Evolutionary conservation across 1,140 invertebrate species (phyloP).

Genomic region (Diorhabda sublineata): DNA sequence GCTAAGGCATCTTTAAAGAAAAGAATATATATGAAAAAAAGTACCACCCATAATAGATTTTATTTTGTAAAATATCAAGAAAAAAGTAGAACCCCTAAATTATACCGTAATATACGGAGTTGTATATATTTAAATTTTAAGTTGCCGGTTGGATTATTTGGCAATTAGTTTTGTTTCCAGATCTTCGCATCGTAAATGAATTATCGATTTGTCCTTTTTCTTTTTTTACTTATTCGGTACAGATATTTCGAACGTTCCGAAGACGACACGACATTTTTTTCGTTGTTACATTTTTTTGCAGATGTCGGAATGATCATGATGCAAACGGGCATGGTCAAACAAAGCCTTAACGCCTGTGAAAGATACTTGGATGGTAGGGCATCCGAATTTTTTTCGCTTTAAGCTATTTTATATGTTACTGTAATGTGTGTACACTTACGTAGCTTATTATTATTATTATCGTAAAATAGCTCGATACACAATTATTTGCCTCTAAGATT

Average conservation of each 20-base stretch:
- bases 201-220: conserved; percentile 24
- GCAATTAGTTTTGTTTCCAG: not conserved
- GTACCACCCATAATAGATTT: too few relatives aligned
- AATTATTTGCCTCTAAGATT: too few relatives aligned
- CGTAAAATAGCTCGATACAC: too few relatives aligned
- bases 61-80: too few relatives aligned
- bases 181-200: not conserved
- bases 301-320: conserved; percentile 94
- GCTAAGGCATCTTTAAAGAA: conserved; percentile 28
- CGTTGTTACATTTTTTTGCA: conserved; percentile 71
- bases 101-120: too few relatives aligned
- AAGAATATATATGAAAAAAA: too few relatives aligned
- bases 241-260: not conserved
- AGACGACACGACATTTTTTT: conserved; percentile 21
- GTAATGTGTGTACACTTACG: not conserved
- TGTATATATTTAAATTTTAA: too few relatives aligned
- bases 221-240: conserved; percentile 7
- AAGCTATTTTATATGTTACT: conserved; percentile 24
- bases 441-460: conserved; percentile 3
- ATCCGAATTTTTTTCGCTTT: conserved; percentile 31
- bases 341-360: conserved; percentile 72
- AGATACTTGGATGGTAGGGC: conserved; percentile 74
- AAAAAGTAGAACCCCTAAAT: too few relatives aligned
- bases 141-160: too few relatives aligned
- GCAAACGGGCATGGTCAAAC: conserved; percentile 88